Percentiles rank a stretch among this genome's conserved stretches.
These are phyloP conservation scores for Dysdera silvatica DNA, from an alignment of 1,140 invertebrate genomes.

Conservation along the genomic window DNA sequence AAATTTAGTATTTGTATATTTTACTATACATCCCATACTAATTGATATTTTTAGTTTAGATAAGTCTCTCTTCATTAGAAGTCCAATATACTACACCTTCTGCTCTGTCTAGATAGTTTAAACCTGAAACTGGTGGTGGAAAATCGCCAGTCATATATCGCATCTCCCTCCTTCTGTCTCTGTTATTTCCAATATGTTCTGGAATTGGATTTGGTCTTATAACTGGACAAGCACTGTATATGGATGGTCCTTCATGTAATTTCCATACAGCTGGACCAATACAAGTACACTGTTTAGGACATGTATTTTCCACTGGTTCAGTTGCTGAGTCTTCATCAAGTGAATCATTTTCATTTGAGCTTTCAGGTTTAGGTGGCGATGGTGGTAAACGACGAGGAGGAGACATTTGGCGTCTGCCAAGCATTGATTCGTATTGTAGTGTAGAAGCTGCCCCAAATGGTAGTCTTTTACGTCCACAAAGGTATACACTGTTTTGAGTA, in stretches of 20 bases:
- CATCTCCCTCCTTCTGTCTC: conserved; percentile 1
- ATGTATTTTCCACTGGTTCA: neutral
- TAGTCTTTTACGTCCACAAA: conserved; percentile 24
- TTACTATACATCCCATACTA: no score
- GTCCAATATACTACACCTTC: conserved; percentile 25
- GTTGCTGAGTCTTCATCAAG: conserved; percentile 3
- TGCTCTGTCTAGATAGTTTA: conserved; percentile 22
- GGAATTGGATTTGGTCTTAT: no score
- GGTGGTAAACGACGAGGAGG: neutral
- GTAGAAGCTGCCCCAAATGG: conserved; percentile 36
- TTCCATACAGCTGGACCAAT: conserved; percentile 16
- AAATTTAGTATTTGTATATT: no score
- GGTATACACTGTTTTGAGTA: neutral
- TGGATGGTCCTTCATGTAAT: no score
- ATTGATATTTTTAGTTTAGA: no score
- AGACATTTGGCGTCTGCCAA: neutral
- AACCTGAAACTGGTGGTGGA: conserved; percentile 24
- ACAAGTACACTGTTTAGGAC: conserved; percentile 12
- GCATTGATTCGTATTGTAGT: conserved; percentile 14
- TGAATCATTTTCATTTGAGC: conserved; percentile 12
- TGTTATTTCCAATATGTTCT: no score
- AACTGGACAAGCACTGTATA: no score
- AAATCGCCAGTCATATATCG: conserved; percentile 2
- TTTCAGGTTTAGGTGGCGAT: neutral
- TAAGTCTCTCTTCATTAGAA: conserved; percentile 26